These are phyloP conservation scores for Parus major DNA, from an alignment of 2,113 vertebrate genomes.

Conservation along the genomic window DNA sequence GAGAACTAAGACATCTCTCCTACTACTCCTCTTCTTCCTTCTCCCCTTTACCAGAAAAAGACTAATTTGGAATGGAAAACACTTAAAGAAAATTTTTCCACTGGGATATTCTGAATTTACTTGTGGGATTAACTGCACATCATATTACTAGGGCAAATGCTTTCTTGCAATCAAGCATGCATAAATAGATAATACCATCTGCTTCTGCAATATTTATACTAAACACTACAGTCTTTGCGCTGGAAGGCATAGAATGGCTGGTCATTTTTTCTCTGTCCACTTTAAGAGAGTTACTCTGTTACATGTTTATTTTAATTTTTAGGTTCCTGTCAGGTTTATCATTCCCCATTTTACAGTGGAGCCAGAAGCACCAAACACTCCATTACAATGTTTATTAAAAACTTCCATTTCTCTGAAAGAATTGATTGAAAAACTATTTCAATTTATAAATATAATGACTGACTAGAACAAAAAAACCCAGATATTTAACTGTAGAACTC, in stretches of 20 bases:
- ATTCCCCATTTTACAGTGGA: background rate
- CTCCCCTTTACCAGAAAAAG: background rate
- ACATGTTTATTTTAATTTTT: background rate
- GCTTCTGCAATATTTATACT: background rate
- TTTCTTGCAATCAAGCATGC: background rate
- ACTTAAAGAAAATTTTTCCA: background rate
- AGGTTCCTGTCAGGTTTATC: background rate
- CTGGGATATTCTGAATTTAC: background rate
- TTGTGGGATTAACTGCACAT: background rate
- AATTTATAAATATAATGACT: background rate
- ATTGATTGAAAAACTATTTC: background rate
- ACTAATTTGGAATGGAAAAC: background rate
- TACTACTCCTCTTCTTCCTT: background rate
- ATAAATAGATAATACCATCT: background rate
- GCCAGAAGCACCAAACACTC: background rate
- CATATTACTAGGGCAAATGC: background rate
- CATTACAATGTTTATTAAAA: background rate
- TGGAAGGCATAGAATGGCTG: background rate
- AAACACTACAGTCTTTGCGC: background rate
- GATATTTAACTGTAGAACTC: background rate
- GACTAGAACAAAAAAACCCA: background rate
- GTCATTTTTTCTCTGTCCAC: background rate
- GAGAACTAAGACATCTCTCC: background rate
- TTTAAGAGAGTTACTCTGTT: background rate
- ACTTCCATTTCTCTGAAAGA: background rate